These are phyloP conservation scores for Beaufortia kweichowensis DNA, from an alignment of 2,113 vertebrate genomes.

Conservation along the genomic window DNA sequence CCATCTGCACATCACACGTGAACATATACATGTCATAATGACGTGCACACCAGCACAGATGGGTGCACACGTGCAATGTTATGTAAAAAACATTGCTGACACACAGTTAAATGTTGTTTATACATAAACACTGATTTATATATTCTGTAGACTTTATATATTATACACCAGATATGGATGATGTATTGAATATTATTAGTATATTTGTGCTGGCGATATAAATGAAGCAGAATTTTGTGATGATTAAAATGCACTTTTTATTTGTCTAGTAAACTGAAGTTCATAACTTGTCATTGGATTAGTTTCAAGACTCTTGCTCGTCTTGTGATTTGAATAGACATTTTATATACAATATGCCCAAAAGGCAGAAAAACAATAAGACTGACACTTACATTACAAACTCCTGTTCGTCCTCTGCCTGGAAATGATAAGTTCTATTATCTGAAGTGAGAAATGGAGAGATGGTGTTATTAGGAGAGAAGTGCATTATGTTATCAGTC, in stretches of 20 bases:
- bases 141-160: background rate
- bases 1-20: conserved; percentile 72
- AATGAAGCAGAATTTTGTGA: background rate
- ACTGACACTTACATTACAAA: conserved; percentile 80
- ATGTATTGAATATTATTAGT: background rate
- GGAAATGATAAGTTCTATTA: conserved; percentile 89
- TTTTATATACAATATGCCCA: too few relatives aligned
- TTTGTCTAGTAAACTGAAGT: background rate
- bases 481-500: conserved; percentile 37
- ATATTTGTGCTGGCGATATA: background rate
- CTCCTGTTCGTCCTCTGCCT: conserved; percentile 89
- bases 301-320: background rate
- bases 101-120: background rate
- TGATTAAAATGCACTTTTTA: background rate
- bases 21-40: conserved; percentile 14
- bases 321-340: background rate
- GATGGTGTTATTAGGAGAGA: conserved; percentile 7
- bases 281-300: background rate
- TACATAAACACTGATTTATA: background rate
- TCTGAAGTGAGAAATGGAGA: conserved; percentile 68
- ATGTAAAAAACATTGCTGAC: background rate
- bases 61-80: background rate
- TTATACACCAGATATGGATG: background rate
- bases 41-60: background rate
- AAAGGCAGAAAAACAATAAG: background rate